Conservation (phyloP, 2,888 invertebrate genomes). For the Lottia scabra region DNA sequence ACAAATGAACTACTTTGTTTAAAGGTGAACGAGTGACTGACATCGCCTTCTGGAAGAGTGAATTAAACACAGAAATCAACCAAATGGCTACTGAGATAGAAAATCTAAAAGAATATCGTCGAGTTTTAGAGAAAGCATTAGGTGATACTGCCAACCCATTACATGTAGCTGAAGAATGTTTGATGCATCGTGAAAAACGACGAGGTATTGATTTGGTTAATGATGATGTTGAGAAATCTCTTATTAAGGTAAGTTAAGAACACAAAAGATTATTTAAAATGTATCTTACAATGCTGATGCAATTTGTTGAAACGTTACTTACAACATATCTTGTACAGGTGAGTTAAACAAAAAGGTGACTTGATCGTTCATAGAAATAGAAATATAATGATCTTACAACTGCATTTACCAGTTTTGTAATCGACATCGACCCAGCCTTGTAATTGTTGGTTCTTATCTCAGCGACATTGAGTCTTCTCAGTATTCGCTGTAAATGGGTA, state of each 20-base stretch:
- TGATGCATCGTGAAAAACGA: constrained; percentile 89
- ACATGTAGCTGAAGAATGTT: constrained; percentile 91
- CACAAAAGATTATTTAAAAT: too few relatives aligned
- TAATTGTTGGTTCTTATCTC: too few relatives aligned
- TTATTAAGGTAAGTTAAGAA: constrained; percentile 73
- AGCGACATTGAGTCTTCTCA: too few relatives aligned
- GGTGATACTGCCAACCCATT: constrained; percentile 87
- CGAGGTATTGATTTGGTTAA: constrained; percentile 90
- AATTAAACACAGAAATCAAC: constrained; percentile 84
- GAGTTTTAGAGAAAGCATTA: constrained; percentile 77
- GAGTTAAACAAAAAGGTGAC: too few relatives aligned
- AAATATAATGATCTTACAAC: too few relatives aligned
- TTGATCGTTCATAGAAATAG: too few relatives aligned
- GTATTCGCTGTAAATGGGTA: too few relatives aligned
- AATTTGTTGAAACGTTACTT: too few relatives aligned
- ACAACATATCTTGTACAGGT: too few relatives aligned
- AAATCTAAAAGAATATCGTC: constrained; percentile 68
- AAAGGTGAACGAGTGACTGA: constrained; percentile 84
- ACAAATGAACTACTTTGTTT: constrained; percentile 11
- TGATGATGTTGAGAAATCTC: constrained; percentile 86
- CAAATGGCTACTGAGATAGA: constrained; percentile 81
- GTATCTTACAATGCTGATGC: too few relatives aligned
- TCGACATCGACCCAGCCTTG: too few relatives aligned
- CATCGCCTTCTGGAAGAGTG: constrained; percentile 92
- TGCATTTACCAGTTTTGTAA: too few relatives aligned